These are phyloP conservation scores for Yoshiicerus persimilis DNA, from an alignment of 1,140 invertebrate genomes.

Conservation along the genomic window DNA sequence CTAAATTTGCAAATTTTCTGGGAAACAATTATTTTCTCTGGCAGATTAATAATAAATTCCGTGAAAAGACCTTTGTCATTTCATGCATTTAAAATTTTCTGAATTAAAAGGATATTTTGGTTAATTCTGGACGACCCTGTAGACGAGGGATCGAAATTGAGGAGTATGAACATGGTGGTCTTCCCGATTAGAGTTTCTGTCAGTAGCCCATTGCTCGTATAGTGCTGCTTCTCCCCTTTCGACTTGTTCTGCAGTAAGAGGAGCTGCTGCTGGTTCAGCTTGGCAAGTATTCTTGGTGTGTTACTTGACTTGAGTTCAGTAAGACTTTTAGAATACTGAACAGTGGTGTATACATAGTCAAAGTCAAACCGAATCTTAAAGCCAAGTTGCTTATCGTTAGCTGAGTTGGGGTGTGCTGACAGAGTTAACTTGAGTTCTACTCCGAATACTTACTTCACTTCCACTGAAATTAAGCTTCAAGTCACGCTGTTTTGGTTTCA, in stretches of 20 bases:
- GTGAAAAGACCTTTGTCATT: too few species aligned
- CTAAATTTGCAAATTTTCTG: too few species aligned
- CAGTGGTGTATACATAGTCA: neutral
- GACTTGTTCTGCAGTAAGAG: neutral
- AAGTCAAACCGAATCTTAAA: neutral
- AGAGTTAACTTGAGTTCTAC: neutral
- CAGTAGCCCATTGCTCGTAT: neutral
- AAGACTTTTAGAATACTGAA: neutral
- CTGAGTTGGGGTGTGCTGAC: neutral
- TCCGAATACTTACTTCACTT: neutral
- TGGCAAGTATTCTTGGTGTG: neutral
- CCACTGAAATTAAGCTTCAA: conserved; percentile 33
- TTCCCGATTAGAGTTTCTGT: neutral
- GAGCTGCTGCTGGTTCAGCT: neutral
- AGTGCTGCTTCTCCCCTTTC: neutral
- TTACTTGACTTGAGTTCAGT: neutral
- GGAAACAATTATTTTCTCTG: too few species aligned
- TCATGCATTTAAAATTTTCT: too few species aligned
- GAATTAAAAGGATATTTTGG: too few species aligned
- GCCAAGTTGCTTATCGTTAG: neutral
- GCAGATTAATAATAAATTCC: too few species aligned
- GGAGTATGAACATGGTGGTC: neutral
- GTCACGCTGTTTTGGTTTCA: conserved; percentile 47
- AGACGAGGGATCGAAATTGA: neutral
- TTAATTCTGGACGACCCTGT: too few species aligned